A percentile compares a stretch with the other conserved stretches of the same genome.
These are phyloP conservation scores for Eristalis tenax DNA, from an alignment of 2,888 invertebrate genomes.

Conservation along the genomic window DNA sequence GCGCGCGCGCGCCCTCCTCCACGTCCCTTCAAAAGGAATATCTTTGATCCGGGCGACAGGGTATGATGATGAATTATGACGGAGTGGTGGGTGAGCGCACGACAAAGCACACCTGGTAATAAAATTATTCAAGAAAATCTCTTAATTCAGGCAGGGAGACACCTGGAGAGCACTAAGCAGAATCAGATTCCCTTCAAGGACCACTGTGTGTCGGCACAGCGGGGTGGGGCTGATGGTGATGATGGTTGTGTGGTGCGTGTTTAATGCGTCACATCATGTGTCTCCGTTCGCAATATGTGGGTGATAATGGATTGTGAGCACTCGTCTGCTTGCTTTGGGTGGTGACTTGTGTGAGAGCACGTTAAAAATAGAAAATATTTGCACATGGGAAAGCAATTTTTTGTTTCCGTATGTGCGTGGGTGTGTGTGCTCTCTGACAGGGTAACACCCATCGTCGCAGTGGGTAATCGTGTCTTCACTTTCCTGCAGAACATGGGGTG, in stretches of 20 bases:
- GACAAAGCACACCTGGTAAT: conserved; percentile 5
- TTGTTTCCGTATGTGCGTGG: background rate
- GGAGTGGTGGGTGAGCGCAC: background rate
- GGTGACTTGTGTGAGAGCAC: conserved; percentile 18
- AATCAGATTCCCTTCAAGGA: conserved; percentile 4
- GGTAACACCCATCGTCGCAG: background rate
- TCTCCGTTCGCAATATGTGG: conserved; percentile 20
- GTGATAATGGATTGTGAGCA: conserved; percentile 37
- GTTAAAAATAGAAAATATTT: conserved; percentile 48
- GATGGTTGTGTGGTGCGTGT: conserved; percentile 15
- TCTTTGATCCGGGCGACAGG: conserved; percentile 9
- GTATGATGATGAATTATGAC: conserved; percentile 52
- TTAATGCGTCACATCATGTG: background rate
- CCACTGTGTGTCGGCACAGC: background rate
- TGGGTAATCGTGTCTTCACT: background rate
- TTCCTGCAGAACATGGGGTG: background rate
- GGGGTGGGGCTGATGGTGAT: background rate
- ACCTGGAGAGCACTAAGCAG: conserved; percentile 34
- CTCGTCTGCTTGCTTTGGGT: conserved; percentile 10
- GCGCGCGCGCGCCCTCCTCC: background rate
- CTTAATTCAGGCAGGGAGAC: conserved; percentile 38
- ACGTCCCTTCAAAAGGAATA: background rate
- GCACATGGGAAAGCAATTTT: conserved; percentile 23
- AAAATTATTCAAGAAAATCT: conserved; percentile 25
- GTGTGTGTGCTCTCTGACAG: conserved; percentile 2